Percentiles rank a stretch among this genome's conserved stretches.
phyloP scores from a whole-genome alignment of 1,140 invertebrate genomes.

The Steinernema khuongi region DNA sequence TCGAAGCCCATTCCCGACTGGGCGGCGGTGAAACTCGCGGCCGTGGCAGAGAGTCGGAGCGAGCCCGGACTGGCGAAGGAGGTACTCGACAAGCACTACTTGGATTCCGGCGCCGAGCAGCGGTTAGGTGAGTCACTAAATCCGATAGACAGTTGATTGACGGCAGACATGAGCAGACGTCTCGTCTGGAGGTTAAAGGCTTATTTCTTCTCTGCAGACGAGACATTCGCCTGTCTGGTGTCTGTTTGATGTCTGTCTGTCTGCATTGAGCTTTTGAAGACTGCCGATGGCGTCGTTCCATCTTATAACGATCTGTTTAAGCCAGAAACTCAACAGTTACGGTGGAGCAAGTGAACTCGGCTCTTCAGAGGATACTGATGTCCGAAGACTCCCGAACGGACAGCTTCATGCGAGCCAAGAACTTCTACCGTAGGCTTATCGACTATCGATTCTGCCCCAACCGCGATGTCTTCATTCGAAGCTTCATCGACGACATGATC shows the following conservation, averaged over 20 bases:
- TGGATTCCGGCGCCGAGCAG: not conserved
- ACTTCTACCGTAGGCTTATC: not conserved
- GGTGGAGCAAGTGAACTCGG: not conserved
- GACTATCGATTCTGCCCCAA: not conserved
- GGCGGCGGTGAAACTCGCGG: not conserved
- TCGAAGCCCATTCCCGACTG: slow-evolving; percentile 4
- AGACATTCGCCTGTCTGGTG: no score
- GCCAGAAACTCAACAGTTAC: not conserved
- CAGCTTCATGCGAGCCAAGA: not conserved
- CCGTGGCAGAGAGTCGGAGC: not conserved
- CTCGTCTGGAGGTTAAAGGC: no score
- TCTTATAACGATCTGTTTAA: no score
- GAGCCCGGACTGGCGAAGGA: not conserved
- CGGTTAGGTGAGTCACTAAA: no score
- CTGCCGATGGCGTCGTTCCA: no score
- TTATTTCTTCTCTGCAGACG: no score
- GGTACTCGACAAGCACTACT: not conserved
- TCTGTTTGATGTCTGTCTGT: no score
- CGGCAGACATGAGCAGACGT: no score
- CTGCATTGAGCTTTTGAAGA: no score
- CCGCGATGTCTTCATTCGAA: not conserved
- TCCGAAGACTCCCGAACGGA: not conserved
- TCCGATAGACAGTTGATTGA: no score
- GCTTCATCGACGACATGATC: not conserved
- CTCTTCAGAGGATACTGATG: not conserved